A percentile compares a stretch with the other conserved stretches of the same genome.
These are phyloP conservation scores for Dilophus febrilis DNA, from an alignment of 2,888 invertebrate genomes.

Conservation along the genomic window DNA sequence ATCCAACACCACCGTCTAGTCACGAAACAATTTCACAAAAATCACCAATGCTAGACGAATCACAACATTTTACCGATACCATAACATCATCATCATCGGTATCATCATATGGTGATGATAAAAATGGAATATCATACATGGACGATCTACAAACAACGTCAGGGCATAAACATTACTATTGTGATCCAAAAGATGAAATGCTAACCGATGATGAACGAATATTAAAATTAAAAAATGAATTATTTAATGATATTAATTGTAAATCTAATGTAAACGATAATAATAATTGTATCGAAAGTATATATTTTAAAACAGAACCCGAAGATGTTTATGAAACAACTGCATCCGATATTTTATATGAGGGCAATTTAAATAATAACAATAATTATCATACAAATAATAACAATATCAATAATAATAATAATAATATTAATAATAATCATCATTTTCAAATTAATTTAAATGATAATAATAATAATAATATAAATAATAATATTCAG, in stretches of 20 bases:
- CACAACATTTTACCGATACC: constrained; percentile 22
- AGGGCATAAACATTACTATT: constrained; percentile 19
- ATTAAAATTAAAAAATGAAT: constrained; percentile 23
- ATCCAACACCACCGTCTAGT: constrained; percentile 77
- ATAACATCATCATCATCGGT: too few species aligned
- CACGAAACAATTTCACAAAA: constrained; percentile 47
- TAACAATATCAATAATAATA: not conserved
- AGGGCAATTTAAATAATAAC: not conserved
- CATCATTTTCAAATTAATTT: too few species aligned
- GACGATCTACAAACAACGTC: constrained; percentile 16
- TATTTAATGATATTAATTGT: constrained; percentile 16
- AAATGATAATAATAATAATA: not conserved
- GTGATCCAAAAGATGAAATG: constrained; percentile 15
- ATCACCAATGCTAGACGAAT: constrained; percentile 30
- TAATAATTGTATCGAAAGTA: constrained; percentile 25
- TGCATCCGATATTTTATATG: constrained; percentile 1
- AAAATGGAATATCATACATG: constrained; percentile 20
- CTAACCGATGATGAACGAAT: constrained; percentile 27
- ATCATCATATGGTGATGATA: constrained; percentile 27
- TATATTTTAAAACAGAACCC: constrained; percentile 9
- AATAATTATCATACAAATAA: not conserved
- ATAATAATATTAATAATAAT: not conserved
- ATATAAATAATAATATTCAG: too few species aligned
- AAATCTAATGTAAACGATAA: too few species aligned
- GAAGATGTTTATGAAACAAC: constrained; percentile 20